Evolutionary conservation across 2,888 invertebrate genomes (phyloP).

Genomic region (Hofmannophila pseudospretella): DNA sequence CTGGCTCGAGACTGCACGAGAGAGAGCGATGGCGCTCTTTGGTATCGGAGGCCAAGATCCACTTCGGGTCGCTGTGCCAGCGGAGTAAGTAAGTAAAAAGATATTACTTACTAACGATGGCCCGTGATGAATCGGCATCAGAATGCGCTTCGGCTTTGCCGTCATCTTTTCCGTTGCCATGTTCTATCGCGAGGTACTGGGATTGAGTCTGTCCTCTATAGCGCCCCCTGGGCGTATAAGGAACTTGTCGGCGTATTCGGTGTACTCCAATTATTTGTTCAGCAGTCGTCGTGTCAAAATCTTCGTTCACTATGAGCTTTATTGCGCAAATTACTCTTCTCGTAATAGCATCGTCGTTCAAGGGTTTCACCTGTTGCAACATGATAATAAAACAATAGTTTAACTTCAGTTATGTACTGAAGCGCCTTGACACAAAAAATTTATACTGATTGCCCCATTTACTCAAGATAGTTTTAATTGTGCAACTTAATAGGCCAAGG

Average conservation of each 20-base stretch:
- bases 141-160: slow-evolving; percentile 92
- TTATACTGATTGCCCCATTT: slow-evolving; percentile 32
- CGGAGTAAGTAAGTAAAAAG: too few species aligned
- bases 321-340: slow-evolving; percentile 34
- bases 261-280: slow-evolving; percentile 12
- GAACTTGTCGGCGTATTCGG: slow-evolving; percentile 41
- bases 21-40: too few species aligned
- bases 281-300: slow-evolving; percentile 4
- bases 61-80: too few species aligned
- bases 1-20: too few species aligned
- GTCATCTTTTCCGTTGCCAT: slow-evolving; percentile 76
- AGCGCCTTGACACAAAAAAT: slow-evolving; percentile 34
- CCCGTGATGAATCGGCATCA: slow-evolving; percentile 82
- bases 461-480: slow-evolving; percentile 40
- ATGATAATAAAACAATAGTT: slow-evolving; percentile 4
- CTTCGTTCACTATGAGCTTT: slow-evolving; percentile 13
- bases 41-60: too few species aligned
- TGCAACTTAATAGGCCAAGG: slow-evolving; percentile 55
- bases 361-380: slow-evolving; percentile 38
- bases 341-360: slow-evolving; percentile 15
- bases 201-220: slow-evolving; percentile 90
- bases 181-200: slow-evolving; percentile 83
- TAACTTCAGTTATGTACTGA: too few species aligned
- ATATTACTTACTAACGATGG: slow-evolving; percentile 86
- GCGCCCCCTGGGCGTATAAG: slow-evolving; percentile 51